Percentiles rank a stretch among this genome's conserved stretches.
Evolutionary conservation across 1,140 invertebrate species (phyloP).

Genomic region (Thaumetopoea pityocampa): DNA sequence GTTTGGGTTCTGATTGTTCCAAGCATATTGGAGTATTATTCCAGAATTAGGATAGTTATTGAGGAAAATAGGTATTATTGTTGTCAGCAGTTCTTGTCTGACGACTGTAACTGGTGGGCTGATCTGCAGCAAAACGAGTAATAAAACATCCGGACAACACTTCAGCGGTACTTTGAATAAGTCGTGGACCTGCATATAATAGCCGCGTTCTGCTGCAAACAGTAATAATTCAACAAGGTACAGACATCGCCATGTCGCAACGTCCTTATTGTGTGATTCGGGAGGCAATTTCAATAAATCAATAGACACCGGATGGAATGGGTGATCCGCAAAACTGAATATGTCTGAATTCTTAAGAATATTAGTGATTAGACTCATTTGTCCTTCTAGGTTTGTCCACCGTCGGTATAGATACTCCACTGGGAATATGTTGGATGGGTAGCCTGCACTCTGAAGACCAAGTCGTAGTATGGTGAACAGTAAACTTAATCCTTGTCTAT

Average conservation of each 20-base stretch:
- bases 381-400: constrained; percentile 95
- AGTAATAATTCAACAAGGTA: constrained; percentile 93
- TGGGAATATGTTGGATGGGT: constrained; percentile 87
- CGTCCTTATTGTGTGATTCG: constrained; percentile 94
- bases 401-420: constrained; percentile 91
- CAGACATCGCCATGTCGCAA: constrained; percentile 92
- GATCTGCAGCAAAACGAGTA: constrained; percentile 91
- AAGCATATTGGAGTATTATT: constrained; percentile 95
- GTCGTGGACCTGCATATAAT: constrained; percentile 89
- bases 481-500: constrained; percentile 88
- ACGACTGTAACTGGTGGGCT: constrained; percentile 84
- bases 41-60: constrained; percentile 96
- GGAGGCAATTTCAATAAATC: constrained; percentile 95
- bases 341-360: constrained; percentile 94
- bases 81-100: constrained; percentile 89
- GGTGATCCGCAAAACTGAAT: constrained; percentile 95
- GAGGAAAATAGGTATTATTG: constrained; percentile 92
- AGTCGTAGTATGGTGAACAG: constrained; percentile 87
- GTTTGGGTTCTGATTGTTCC: constrained; percentile 87
- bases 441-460: constrained; percentile 85
- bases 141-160: constrained; percentile 95
- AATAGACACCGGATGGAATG: constrained; percentile 88
- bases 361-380: constrained; percentile 91
- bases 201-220: constrained; percentile 90
- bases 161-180: constrained; percentile 94